phyloP scores from a whole-genome alignment of 2,888 invertebrate species.

The Chymomyza caudatula region DNA sequence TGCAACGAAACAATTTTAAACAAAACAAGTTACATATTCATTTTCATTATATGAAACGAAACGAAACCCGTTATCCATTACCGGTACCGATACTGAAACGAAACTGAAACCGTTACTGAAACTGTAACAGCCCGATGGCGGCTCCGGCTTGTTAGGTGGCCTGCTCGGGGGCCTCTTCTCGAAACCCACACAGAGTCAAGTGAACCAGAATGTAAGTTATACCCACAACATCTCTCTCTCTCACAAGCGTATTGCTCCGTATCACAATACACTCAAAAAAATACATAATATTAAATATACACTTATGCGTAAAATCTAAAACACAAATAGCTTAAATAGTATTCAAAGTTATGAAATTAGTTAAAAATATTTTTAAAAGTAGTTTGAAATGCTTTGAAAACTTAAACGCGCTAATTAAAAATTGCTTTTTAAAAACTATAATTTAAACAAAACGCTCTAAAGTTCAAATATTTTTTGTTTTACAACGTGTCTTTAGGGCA shows the following conservation, averaged over 20 bases:
- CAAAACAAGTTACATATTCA: constrained; percentile 71
- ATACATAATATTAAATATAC: constrained; percentile 37
- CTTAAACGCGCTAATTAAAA: background rate
- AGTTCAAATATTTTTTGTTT: background rate
- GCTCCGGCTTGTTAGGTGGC: constrained; percentile 77
- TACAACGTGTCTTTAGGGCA: background rate
- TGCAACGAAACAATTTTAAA: constrained; percentile 69
- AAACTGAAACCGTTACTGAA: constrained; percentile 21
- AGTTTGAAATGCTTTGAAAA: background rate
- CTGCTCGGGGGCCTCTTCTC: constrained; percentile 78
- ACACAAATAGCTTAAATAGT: constrained; percentile 36
- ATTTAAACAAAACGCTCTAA: background rate
- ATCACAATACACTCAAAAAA: constrained; percentile 28
- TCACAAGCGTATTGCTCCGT: constrained; percentile 35
- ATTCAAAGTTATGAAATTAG: background rate
- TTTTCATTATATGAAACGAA: constrained; percentile 69
- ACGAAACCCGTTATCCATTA: constrained; percentile 28
- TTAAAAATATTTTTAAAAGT: background rate
- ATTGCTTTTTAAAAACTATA: background rate
- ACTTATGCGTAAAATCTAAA: constrained; percentile 41
- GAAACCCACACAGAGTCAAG: constrained; percentile 76
- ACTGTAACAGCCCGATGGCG: constrained; percentile 74
- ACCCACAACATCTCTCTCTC: constrained; percentile 65
- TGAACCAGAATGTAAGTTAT: constrained; percentile 77
- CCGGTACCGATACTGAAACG: constrained; percentile 57